phyloP scores from a whole-genome alignment of 2,888 invertebrate genomes.

The Latrodectus hesperus region DNA sequence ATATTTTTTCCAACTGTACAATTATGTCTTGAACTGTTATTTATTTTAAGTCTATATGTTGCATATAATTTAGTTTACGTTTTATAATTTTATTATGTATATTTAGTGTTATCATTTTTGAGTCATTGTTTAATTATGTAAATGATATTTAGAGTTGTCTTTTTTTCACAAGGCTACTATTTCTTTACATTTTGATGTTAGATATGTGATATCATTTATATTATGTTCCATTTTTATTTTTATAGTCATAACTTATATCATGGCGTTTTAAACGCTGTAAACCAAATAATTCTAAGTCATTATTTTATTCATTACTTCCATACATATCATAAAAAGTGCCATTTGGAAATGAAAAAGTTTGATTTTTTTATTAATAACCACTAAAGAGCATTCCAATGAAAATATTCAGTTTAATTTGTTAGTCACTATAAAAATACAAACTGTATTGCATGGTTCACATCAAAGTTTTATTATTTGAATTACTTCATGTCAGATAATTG shows the following conservation, averaged over 20 bases:
- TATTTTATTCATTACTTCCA: conserved; percentile 63
- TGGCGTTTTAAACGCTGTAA: not conserved
- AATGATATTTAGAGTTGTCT: no score
- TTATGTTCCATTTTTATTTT: conserved; percentile 30
- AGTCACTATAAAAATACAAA: conserved; percentile 40
- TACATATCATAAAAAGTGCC: conserved; percentile 70
- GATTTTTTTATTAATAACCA: conserved; percentile 28
- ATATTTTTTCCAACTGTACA: no score
- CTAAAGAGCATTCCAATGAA: conserved; percentile 25
- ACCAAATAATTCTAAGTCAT: conserved; percentile 63
- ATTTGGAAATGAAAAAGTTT: conserved; percentile 48
- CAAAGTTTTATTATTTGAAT: conserved; percentile 9
- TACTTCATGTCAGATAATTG: conserved; percentile 41
- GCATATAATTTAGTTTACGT: no score
- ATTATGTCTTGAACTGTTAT: no score
- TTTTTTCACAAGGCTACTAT: no score
- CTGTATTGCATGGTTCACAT: conserved; percentile 45
- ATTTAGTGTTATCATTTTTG: no score
- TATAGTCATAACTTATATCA: conserved; percentile 27
- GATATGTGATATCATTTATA: conserved; percentile 44
- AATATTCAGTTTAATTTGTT: conserved; percentile 32
- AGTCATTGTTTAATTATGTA: no score
- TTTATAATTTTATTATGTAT: no score
- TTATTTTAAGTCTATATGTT: no score
- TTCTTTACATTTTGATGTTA: not conserved